phyloP scores from a whole-genome alignment of 2,797 vertebrate species.

The Intellagama lesueurii region DNA sequence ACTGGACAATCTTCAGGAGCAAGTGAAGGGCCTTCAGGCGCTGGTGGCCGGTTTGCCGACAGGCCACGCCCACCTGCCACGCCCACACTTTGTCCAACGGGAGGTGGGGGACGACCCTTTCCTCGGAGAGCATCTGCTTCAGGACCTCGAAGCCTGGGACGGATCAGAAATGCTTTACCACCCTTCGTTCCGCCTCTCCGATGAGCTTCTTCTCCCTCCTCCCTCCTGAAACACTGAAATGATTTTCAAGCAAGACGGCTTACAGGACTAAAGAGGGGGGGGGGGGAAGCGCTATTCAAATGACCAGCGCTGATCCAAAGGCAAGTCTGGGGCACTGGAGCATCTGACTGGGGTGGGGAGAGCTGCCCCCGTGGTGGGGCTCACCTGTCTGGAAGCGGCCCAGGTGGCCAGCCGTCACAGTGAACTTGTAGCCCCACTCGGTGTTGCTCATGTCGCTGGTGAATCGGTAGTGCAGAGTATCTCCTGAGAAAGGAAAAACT shows the following conservation, averaged over 20 bases:
- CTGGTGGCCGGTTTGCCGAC: constrained; percentile 93
- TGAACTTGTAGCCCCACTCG: constrained; percentile 98
- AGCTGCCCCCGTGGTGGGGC: background rate
- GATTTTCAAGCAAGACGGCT: background rate
- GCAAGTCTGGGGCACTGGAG: no score
- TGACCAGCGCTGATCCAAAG: background rate
- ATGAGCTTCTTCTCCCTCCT: no score
- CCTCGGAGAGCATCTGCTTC: constrained; percentile 94
- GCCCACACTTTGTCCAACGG: constrained; percentile 93
- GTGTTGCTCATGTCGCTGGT: constrained; percentile 99
- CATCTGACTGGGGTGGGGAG: background rate
- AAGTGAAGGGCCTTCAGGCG: constrained; percentile 93
- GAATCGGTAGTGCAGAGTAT: constrained; percentile 93
- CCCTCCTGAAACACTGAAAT: background rate
- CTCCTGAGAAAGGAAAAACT: constrained; percentile 78
- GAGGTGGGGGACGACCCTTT: constrained; percentile 86
- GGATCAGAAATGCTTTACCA: background rate
- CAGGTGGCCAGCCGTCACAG: constrained; percentile 93
- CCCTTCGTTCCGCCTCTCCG: no score
- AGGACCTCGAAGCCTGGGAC: constrained; percentile 93
- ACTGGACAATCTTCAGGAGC: constrained; percentile 89
- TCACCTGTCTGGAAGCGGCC: constrained; percentile 97
- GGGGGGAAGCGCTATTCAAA: background rate
- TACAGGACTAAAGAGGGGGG: background rate
- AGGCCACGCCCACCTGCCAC: constrained; percentile 96